Percentiles rank a stretch among this genome's conserved stretches.
Evolutionary conservation across 2,113 vertebrate genomes (phyloP).

Genomic region (Cephalopholis sonnerati): DNA sequence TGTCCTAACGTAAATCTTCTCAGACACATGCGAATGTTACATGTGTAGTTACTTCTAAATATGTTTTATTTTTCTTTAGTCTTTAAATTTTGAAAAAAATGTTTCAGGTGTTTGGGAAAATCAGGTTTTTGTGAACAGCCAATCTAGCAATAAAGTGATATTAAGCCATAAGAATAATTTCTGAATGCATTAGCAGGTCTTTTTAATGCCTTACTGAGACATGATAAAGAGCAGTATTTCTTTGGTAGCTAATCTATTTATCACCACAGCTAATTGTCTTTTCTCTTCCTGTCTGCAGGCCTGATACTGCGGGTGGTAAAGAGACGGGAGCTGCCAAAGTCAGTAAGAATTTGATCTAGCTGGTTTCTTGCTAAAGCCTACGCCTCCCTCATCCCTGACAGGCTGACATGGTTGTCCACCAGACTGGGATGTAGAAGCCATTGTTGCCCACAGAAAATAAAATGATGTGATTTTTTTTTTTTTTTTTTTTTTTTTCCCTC

Average conservation of each 20-base stretch:
- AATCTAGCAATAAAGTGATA: not conserved
- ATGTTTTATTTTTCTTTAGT: too few species aligned
- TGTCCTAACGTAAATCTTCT: too few species aligned
- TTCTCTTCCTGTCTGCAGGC: slow-evolving; percentile 78
- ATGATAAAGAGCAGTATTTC: not conserved
- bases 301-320: slow-evolving; percentile 95
- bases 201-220: not conserved
- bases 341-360: slow-evolving; percentile 98
- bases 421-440: slow-evolving; percentile 75
- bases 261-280: not conserved
- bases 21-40: too few species aligned
- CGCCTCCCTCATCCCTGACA: slow-evolving; percentile 90
- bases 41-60: too few species aligned
- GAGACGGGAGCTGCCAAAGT: slow-evolving; percentile 99
- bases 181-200: not conserved
- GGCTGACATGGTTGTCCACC: slow-evolving; percentile 85
- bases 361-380: slow-evolving; percentile 91
- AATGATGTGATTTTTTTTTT: slow-evolving; percentile 38
- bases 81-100: too few species aligned
- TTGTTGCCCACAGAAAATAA: slow-evolving; percentile 61
- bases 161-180: not conserved
- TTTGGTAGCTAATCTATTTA: not conserved
- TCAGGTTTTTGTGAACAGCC: too few species aligned
- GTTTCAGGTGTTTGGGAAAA: too few species aligned
- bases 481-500: slow-evolving; percentile 13